A percentile compares a stretch with the other conserved stretches of the same genome.
Evolutionary conservation across 2,797 vertebrate species (phyloP).

Genomic region (Arremon aurantiirostris): DNA sequence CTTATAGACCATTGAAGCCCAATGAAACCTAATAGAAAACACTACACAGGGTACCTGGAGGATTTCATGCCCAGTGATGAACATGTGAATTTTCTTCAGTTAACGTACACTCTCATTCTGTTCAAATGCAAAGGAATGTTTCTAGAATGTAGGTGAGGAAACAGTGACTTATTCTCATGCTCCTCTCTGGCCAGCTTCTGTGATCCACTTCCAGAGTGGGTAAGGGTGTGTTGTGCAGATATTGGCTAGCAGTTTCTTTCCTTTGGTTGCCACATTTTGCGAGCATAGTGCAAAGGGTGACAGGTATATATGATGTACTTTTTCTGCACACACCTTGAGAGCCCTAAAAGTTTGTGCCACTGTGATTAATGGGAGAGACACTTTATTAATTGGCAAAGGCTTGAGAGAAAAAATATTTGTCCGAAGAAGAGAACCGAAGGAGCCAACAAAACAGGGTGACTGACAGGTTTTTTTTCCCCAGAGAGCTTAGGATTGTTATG

Average conservation of each 20-base stretch:
- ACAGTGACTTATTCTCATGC: not conserved
- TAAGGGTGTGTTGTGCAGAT: not conserved
- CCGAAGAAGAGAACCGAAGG: not conserved
- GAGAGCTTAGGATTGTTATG: slow-evolving; percentile 1
- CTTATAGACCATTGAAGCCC: not conserved
- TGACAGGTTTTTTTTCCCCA: slow-evolving; percentile 28
- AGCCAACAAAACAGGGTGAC: slow-evolving; percentile 24
- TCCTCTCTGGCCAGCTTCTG: not conserved
- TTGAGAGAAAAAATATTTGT: slow-evolving; percentile 30
- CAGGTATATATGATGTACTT: not conserved
- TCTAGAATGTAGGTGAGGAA: not conserved
- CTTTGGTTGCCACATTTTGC: not conserved
- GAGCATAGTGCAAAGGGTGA: not conserved
- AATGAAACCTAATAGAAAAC: not conserved
- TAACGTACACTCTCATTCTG: not conserved
- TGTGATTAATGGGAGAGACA: not conserved
- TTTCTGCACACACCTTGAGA: not conserved
- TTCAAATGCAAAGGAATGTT: not conserved
- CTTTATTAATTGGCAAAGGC: not conserved
- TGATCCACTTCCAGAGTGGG: not conserved
- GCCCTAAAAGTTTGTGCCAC: not conserved
- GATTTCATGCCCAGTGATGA: not conserved
- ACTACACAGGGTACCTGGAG: not conserved
- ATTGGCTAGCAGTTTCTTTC: not conserved
- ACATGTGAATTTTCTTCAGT: not conserved